Evolutionary conservation across 2,113 vertebrate species (phyloP), one percentile per base, ranked within the genome.

Genomic region (Aphyosemion australe): DNA sequence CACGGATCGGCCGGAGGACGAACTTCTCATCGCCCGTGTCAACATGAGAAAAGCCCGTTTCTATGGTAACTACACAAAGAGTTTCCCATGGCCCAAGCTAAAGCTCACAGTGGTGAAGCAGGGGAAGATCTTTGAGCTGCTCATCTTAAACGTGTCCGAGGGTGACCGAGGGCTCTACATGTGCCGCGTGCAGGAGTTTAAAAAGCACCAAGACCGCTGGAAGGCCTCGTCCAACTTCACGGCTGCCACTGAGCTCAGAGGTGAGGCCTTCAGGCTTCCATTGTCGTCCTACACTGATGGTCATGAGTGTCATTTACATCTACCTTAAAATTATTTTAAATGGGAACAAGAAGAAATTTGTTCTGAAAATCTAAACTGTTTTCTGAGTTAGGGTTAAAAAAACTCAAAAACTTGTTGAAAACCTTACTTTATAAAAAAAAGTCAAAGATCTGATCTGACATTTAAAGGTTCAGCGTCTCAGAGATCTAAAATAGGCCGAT

Each of bases 101-200:
- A 94, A 87, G 63, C 91, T 98, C 65, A 86, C 89, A 0, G 94
- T 95, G 72, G 93, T 96, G 55, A 91, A 91, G 48, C 92, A 89
- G 0, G 94, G 93, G 43, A 86, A 84, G 49, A 85, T 93, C 39
- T 98, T 95, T 59, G 86, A 91, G 45, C 92, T 99, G 61, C 88
- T 94, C 1, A 90, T 98, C 69, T 34, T 95, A 74, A 93, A 92
- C 6, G 90, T 98, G 34, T 92, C 84, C 1, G 81, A 88, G 21
- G 76, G 78, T 0, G 96, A 99, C 74, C 87, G 94, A 67, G 97
- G 97, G 5, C 91, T 91, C 41, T 99, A 99, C 67, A 91, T 93
- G 79, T 99, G 97, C 82, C 93, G 93, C 82, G 96, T 96, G 18
- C 96, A 98, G 79, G 96, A 98, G 87, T 96, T 99, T 63, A 94